Evolutionary conservation across 2,797 vertebrate species (phyloP).

Genomic region (Sebastes baramenuke): DNA sequence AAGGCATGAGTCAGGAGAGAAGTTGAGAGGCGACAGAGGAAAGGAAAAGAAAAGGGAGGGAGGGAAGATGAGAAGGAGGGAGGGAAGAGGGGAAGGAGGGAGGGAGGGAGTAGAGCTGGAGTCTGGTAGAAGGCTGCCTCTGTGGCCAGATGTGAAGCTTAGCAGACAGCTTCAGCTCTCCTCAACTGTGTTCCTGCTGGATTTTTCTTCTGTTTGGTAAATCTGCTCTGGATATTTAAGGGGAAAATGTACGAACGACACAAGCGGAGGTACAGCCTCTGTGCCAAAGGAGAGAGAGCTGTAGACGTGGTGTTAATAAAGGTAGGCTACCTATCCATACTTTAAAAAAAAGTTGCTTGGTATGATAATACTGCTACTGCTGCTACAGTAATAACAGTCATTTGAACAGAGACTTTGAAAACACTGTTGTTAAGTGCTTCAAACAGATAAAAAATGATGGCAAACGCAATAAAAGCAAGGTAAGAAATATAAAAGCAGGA

Average conservation of each 20-base stretch:
- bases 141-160: conserved; percentile 78
- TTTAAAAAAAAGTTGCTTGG: conserved; percentile 60
- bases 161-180: conserved; percentile 59
- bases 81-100: conserved; percentile 52
- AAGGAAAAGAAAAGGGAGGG: conserved; percentile 47
- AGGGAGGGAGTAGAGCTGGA: conserved; percentile 57
- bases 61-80: conserved; percentile 35
- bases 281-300: conserved; percentile 90
- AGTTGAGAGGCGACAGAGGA: conserved; percentile 63
- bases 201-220: conserved; percentile 38
- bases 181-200: conserved; percentile 51
- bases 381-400: conserved; percentile 30
- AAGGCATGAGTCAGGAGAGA: conserved; percentile 60
- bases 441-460: conserved; percentile 26
- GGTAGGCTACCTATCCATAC: conserved; percentile 80
- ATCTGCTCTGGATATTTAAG: conserved; percentile 48
- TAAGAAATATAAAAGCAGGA: conserved; percentile 8
- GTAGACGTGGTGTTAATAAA: conserved; percentile 95
- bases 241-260: conserved; percentile 93
- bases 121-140: conserved; percentile 68
- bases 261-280: conserved; percentile 94
- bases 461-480: conserved; percentile 26
- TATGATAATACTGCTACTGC: not conserved
- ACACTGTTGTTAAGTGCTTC: conserved; percentile 18
- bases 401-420: conserved; percentile 31